These are phyloP conservation scores for Anas bahamensis DNA, from an alignment of 2,797 vertebrate species.

Conservation along the genomic window DNA sequence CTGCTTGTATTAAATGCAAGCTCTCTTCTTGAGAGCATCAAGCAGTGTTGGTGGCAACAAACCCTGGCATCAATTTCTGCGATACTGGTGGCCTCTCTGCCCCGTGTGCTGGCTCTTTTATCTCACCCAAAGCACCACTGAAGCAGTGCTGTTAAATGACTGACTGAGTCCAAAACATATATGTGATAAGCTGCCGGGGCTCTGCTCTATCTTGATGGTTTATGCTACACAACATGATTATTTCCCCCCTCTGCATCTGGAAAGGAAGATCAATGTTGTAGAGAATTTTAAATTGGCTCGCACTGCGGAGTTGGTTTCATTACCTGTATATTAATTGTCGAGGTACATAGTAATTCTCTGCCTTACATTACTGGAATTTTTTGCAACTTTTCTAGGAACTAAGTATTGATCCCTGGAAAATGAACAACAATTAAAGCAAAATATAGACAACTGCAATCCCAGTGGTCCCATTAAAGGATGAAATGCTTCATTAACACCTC, in stretches of 20 bases:
- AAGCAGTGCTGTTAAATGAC: not conserved
- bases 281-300: conserved; percentile 4
- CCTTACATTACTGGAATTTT: conserved; percentile 45
- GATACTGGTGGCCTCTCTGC: not conserved
- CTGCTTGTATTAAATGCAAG: not conserved
- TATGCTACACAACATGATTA: not conserved
- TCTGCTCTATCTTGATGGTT: not conserved
- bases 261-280: not conserved
- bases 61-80: not conserved
- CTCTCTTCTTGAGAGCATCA: not conserved
- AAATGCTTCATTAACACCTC: conserved; percentile 57
- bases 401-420: conserved; percentile 57
- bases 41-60: not conserved
- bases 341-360: not conserved
- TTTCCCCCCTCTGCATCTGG: not conserved
- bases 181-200: not conserved
- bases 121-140: not conserved
- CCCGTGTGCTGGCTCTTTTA: not conserved
- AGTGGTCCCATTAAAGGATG: conserved; percentile 4
- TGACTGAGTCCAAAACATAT: not conserved
- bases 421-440: conserved; percentile 48
- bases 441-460: conserved; percentile 25
- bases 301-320: not conserved
- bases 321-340: not conserved
- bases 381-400: conserved; percentile 57